Percentiles rank a stretch among this genome's conserved stretches.
Evolutionary conservation across 2,797 vertebrate species (phyloP).

Genomic region (Sciaenops ocellatus): DNA sequence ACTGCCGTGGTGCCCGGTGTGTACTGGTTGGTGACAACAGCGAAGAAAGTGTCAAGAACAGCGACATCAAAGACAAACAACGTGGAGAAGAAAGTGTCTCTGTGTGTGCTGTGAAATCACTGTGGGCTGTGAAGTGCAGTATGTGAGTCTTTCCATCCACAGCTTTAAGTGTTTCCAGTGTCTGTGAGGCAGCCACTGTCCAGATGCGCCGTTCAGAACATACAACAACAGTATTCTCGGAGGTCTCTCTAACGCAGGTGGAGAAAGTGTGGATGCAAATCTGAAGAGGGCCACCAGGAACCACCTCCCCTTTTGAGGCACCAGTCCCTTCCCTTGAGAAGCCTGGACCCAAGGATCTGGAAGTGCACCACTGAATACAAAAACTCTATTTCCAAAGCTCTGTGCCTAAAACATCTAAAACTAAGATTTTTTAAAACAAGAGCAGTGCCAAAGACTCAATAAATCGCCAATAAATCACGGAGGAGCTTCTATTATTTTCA

Average conservation of each 20-base stretch:
- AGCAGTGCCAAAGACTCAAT: constrained; percentile 81
- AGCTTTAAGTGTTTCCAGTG: constrained; percentile 62
- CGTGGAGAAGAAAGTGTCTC: constrained; percentile 29
- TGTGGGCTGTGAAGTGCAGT: constrained; percentile 21
- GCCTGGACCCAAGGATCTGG: constrained; percentile 58
- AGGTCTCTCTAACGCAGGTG: constrained; percentile 21
- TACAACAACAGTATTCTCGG: constrained; percentile 45
- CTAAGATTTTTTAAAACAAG: constrained; percentile 83
- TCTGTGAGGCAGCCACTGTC: constrained; percentile 55
- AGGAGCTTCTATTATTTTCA: constrained; percentile 66
- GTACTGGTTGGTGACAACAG: constrained; percentile 43
- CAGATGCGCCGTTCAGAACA: constrained; percentile 55
- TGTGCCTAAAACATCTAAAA: constrained; percentile 87
- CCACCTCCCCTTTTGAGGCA: constrained; percentile 2
- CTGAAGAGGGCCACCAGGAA: not conserved
- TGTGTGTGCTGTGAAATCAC: constrained; percentile 43
- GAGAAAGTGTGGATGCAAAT: constrained; percentile 16
- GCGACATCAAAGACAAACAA: constrained; percentile 51
- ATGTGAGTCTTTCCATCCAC: constrained; percentile 62
- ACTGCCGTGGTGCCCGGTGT: constrained; percentile 12
- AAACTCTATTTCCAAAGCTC: constrained; percentile 79
- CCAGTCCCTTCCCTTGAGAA: constrained; percentile 33
- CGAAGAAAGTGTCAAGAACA: constrained; percentile 20
- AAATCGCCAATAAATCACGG: constrained; percentile 82
- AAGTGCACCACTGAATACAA: constrained; percentile 63